These are phyloP conservation scores for Disparrhopalites patrizii DNA, from an alignment of 2,888 invertebrate species.

Conservation along the genomic window DNA sequence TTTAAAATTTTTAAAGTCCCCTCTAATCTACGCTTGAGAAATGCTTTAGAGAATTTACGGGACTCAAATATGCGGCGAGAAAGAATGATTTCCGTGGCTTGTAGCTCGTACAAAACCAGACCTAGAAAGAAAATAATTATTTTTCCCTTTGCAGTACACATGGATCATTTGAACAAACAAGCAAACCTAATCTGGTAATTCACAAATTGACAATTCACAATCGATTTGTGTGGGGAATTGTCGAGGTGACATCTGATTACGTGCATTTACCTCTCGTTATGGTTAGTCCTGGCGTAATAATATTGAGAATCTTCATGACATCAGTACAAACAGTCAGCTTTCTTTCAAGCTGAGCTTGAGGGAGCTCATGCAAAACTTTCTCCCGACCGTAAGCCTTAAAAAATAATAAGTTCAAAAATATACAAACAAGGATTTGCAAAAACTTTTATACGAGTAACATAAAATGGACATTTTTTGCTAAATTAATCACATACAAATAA, in stretches of 20 bases:
- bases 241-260: not conserved
- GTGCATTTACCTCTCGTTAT: constrained; percentile 40
- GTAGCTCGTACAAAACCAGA: constrained; percentile 39
- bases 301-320: constrained; percentile 38
- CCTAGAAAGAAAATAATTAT: constrained; percentile 13
- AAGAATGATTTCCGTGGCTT: constrained; percentile 40
- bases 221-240: not conserved
- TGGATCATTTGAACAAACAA: not conserved
- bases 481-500: not conserved
- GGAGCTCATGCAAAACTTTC: constrained; percentile 30
- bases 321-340: constrained; percentile 40
- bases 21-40: constrained; percentile 34
- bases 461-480: no score
- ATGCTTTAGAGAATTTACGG: constrained; percentile 37
- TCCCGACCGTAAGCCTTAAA: constrained; percentile 42
- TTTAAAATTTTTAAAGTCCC: constrained; percentile 33
- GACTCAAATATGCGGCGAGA: constrained; percentile 36
- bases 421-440: not conserved
- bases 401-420: not conserved
- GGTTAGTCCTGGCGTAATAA: constrained; percentile 40
- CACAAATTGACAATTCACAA: not conserved
- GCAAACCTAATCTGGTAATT: not conserved
- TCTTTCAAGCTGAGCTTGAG: constrained; percentile 34
- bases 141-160: no score
- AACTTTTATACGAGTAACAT: not conserved